phyloP scores from a whole-genome alignment of 1,140 invertebrate species.

The Rhagoletis zephyria region DNA sequence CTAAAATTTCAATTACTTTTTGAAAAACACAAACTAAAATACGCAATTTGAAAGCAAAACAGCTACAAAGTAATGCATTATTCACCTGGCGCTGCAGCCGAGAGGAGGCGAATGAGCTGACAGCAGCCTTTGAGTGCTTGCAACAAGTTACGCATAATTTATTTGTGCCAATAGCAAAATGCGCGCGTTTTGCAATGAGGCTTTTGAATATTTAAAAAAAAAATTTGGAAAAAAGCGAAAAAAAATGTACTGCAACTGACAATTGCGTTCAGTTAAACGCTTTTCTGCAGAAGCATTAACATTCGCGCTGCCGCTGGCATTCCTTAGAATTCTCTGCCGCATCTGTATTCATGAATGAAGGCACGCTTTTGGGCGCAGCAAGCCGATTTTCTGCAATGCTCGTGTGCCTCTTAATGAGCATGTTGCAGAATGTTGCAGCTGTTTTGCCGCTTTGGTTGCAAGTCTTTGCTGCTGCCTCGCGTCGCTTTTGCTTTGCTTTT shows the following conservation, averaged over 20 bases:
- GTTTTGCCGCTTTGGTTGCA: neutral
- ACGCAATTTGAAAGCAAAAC: neutral
- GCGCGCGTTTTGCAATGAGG: conserved; percentile 19
- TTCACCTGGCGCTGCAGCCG: neutral
- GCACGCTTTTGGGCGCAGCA: conserved; percentile 28
- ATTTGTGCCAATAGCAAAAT: conserved; percentile 35
- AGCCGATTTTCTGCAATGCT: conserved; percentile 1
- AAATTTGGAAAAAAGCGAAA: no score
- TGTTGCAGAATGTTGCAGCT: neutral
- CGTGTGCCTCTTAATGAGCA: conserved; percentile 9
- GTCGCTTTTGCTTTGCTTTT: neutral
- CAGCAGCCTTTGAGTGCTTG: neutral
- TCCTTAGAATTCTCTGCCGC: neutral
- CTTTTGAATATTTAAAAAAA: conserved; percentile 1
- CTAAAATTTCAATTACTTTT: conserved; percentile 41
- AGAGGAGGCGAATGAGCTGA: no score
- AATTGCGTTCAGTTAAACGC: neutral
- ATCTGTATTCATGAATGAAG: neutral
- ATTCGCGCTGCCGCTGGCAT: neutral
- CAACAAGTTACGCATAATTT: conserved; percentile 49
- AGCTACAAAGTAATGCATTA: conserved; percentile 35
- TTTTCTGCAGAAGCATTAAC: neutral
- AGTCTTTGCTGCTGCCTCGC: neutral
- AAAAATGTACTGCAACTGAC: neutral
- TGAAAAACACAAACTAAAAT: neutral